phyloP scores from a whole-genome alignment of 2,113 vertebrate genomes.

The Dasyornis broadbenti region DNA sequence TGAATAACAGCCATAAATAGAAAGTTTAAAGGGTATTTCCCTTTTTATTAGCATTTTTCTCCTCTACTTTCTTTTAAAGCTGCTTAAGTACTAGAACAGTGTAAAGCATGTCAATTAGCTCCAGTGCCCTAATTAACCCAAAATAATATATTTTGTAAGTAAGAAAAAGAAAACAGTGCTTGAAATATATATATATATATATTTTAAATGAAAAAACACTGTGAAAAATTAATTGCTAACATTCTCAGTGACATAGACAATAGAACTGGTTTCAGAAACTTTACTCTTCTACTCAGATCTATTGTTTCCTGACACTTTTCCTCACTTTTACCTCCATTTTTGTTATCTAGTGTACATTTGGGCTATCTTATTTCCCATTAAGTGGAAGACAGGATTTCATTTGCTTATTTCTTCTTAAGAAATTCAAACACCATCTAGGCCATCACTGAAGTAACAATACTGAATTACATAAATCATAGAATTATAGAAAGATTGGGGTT shows the following conservation, averaged over 20 bases:
- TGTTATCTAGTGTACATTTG: background rate
- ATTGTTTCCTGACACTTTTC: background rate
- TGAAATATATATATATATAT: too few relatives aligned
- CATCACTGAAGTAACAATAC: background rate
- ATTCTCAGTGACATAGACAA: background rate
- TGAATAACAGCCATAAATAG: background rate
- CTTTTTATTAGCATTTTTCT: background rate
- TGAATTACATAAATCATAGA: background rate
- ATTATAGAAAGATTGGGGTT: background rate
- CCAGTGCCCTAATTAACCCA: background rate
- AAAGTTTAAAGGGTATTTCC: background rate
- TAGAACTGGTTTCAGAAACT: background rate
- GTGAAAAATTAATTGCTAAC: background rate
- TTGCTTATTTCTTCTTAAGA: background rate
- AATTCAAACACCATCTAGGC: background rate
- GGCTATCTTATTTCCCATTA: background rate
- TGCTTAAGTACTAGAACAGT: background rate
- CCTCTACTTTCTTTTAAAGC: background rate
- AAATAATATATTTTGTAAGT: background rate
- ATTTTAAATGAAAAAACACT: background rate
- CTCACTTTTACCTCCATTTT: accelerated
- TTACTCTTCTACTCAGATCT: background rate
- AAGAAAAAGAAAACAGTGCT: background rate
- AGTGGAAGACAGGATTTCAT: background rate
- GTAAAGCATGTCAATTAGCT: background rate